These are phyloP conservation scores for Beroe ovata DNA, from an alignment of 37 sponge, comb jelly and placozoan genomes.

Conservation along the genomic window DNA sequence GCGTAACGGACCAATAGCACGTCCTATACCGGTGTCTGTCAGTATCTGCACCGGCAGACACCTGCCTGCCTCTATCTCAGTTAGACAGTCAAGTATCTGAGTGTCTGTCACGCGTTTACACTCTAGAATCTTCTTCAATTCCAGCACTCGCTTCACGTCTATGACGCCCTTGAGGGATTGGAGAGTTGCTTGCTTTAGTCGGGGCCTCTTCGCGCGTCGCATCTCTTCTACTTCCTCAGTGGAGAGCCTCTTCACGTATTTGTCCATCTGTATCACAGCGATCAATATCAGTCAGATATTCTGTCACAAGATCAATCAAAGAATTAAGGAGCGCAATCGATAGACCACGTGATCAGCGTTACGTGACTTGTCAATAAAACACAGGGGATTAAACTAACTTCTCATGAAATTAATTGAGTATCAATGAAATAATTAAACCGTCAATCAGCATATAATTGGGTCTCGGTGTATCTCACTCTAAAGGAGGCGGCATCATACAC, in stretches of 20 bases:
- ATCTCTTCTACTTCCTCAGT: background rate
- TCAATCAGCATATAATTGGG: too few species aligned
- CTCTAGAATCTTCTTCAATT: background rate
- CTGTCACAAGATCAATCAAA: too few species aligned
- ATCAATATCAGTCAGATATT: too few species aligned
- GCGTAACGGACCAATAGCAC: conserved; percentile 38
- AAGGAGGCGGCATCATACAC: too few species aligned
- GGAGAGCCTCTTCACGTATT: conserved; percentile 20
- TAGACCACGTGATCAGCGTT: too few species aligned
- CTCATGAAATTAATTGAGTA: too few species aligned
- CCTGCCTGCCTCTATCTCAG: background rate
- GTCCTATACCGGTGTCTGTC: conserved; percentile 45
- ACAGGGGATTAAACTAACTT: too few species aligned
- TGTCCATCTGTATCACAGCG: too few species aligned
- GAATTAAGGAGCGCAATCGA: too few species aligned
- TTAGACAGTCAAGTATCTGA: background rate
- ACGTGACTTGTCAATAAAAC: too few species aligned
- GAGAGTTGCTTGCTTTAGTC: conserved; percentile 47
- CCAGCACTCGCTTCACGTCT: conserved; percentile 25
- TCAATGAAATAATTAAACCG: too few species aligned
- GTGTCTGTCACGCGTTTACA: background rate
- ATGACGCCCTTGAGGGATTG: conserved; percentile 49
- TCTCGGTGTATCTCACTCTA: too few species aligned
- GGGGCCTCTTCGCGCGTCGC: conserved; percentile 14
- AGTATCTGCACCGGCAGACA: background rate